phyloP scores from a whole-genome alignment of 2,113 vertebrate species.

The Dendrocopos noguchii region DNA sequence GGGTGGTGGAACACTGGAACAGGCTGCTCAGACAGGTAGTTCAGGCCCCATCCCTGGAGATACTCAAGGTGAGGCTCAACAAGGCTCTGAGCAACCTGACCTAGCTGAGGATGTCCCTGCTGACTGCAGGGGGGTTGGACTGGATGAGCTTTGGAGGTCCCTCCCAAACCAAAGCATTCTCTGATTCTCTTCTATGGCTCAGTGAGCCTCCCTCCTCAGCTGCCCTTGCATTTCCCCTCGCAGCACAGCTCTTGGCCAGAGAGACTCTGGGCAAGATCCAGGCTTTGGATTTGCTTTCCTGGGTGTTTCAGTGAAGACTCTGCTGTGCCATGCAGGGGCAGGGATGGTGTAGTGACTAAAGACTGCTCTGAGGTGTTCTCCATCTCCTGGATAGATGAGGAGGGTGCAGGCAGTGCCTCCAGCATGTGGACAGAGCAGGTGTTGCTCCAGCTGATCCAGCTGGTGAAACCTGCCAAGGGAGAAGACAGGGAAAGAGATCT shows the following conservation, averaged over 20 bases:
- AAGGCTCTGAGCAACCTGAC: no score
- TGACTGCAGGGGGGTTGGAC: no score
- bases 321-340: background rate
- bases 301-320: conserved; percentile 29
- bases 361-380: background rate
- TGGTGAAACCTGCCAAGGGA: conserved; percentile 26
- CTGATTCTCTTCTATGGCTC: background rate
- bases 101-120: no score
- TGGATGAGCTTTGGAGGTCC: no score
- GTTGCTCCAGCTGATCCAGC: conserved; percentile 24
- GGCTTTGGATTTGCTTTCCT: background rate
- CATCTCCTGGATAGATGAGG: conserved; percentile 30
- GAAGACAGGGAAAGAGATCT: conserved; percentile 10
- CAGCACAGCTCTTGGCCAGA: background rate
- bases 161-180: no score
- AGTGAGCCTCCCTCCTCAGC: background rate
- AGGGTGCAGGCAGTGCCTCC: background rate
- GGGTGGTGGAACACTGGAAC: no score
- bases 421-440: conserved; percentile 59
- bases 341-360: background rate
- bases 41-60: no score
- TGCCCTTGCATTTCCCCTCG: background rate
- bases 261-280: background rate
- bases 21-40: no score
- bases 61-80: no score